Evolutionary conservation across 2,888 invertebrate genomes (phyloP).

Genomic region (Eupithecia subumbrata): DNA sequence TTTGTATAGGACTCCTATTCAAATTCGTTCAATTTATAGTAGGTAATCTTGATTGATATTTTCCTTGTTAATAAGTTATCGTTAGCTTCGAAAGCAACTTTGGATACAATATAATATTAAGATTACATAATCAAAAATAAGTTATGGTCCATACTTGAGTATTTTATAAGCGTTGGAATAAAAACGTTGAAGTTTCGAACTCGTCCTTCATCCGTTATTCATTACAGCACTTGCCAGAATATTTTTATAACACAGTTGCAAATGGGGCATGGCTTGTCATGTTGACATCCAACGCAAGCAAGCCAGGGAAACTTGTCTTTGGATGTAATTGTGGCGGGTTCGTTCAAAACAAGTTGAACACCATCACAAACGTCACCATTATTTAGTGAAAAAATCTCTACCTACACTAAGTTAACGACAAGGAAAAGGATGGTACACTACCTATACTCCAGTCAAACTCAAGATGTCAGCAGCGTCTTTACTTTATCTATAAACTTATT

Average conservation of each 20-base stretch:
- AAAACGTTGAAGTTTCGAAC: background rate
- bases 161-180: no score
- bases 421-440: no score
- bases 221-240: background rate
- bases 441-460: no score
- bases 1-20: no score
- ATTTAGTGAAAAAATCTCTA: no score
- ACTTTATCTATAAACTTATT: no score
- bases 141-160: background rate
- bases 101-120: no score
- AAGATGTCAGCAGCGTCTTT: no score
- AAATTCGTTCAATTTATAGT: background rate
- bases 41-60: background rate
- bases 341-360: background rate
- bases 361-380: background rate
- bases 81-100: background rate
- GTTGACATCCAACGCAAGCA: background rate
- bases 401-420: no score
- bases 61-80: background rate
- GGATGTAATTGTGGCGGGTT: slow-evolving; percentile 3
- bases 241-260: background rate
- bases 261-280: slow-evolving; percentile 4
- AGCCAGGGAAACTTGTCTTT: slow-evolving; percentile 1
- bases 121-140: background rate
- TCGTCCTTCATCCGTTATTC: background rate